phyloP scores from a whole-genome alignment of 2,797 vertebrate species.

The Girardinus metallicus region DNA sequence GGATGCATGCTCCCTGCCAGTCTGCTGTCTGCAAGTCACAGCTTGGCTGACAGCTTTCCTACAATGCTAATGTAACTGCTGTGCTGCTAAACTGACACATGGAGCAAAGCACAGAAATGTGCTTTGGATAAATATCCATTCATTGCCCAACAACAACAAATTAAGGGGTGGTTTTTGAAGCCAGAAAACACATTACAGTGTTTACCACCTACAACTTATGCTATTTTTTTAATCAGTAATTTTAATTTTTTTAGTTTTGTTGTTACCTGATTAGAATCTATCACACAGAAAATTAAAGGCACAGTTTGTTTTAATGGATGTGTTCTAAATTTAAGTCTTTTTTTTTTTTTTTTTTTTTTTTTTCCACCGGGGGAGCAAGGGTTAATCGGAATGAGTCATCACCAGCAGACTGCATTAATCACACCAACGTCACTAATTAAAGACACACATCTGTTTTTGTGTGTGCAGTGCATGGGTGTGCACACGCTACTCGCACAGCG shows the following conservation, averaged over 20 bases:
- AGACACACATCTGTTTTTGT: conserved; percentile 76
- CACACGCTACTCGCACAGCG: conserved; percentile 25
- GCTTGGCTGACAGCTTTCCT: conserved; percentile 77
- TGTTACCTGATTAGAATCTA: neutral
- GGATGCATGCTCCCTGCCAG: conserved; percentile 46
- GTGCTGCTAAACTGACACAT: conserved; percentile 69
- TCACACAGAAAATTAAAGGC: neutral
- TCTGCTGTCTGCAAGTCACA: conserved; percentile 71
- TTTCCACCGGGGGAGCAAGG: conserved; percentile 66
- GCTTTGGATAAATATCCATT: conserved; percentile 51
- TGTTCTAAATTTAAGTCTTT: conserved; percentile 30
- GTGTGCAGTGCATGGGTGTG: conserved; percentile 54
- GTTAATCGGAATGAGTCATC: conserved; percentile 88
- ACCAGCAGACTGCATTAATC: conserved; percentile 83
- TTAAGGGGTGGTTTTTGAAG: conserved; percentile 6
- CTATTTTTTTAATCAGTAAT: neutral
- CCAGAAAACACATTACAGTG: conserved; percentile 24
- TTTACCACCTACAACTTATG: conserved; percentile 5
- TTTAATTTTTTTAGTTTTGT: neutral
- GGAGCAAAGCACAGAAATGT: conserved; percentile 46
- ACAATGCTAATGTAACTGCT: conserved; percentile 73
- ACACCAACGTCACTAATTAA: conserved; percentile 85
- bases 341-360: conserved; percentile 37
- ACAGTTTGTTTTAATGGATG: neutral
- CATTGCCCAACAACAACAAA: conserved; percentile 33